Evolutionary conservation across 2,888 invertebrate genomes (phyloP), one percentile per base, ranked within the genome.

Genomic region (Chloroclysta siterata): DNA sequence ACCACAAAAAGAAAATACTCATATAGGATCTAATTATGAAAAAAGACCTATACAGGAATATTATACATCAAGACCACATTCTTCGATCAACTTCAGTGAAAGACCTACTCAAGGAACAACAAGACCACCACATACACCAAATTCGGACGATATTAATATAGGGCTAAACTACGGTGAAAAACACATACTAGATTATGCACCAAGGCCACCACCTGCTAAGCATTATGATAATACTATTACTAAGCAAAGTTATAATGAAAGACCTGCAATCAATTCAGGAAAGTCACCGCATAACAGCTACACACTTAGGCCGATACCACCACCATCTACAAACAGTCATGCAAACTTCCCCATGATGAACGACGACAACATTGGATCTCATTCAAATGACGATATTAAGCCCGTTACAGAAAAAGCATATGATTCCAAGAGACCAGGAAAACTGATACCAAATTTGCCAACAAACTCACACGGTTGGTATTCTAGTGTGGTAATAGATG

Each of bases 381-480:
- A 75, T 11, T 57, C 69, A 48, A 77, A 66, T 63, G 69, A 72
- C 17, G 65, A 77, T 48, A 60, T 81, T 0, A 85, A 84, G 71
- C 83, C 83, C 39, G 82, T 84, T 0, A 82, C 78, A 29, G 87
- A 86, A 75, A 74, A 80, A 66, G 60, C 74, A 63, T 72, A 56
- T 57, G 84, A 84, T 48, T 77, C 81, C 39, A 87, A 83, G 51
- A 82, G 86, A 69, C 88, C 87, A 3, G 78, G 84, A 4, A 90
- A 90, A 70, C 69, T 86, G n/a, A 87, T 87, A 69, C 88, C 89
- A 50, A 88, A 89, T 69, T 79, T 86, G 63, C 83, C 87, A 46
- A 90, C 89, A 0, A 93, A 93, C 63, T 92, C 93, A 15, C 93
- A 93, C 71, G 91, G 93, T 29, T 93, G 93, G 93, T 91, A 91